Percentiles rank a stretch among this genome's conserved stretches.
Conservation (phyloP, 2,888 invertebrate species). For the Eupithecia centaureata region DNA sequence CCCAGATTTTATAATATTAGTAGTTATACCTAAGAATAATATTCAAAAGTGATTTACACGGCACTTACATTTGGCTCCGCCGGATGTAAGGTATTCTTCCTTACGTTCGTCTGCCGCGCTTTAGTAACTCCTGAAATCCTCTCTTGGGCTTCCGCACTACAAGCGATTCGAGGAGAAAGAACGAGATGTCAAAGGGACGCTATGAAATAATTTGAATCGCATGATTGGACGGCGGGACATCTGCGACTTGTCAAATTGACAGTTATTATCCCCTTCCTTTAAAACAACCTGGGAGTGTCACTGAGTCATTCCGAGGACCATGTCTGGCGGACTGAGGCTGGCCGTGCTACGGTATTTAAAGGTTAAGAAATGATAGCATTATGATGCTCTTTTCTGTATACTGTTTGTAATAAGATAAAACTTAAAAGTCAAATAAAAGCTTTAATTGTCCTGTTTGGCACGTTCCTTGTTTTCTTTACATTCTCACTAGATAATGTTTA, state of each 20-base stretch:
- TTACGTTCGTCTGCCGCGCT: no score
- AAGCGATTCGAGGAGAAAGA: constrained; percentile 1
- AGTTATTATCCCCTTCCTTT: constrained; percentile 51
- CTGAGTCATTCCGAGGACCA: neutral
- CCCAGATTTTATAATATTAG: no score
- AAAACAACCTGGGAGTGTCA: constrained; percentile 11
- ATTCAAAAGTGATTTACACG: no score
- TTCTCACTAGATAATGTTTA: neutral
- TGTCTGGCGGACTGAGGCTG: neutral
- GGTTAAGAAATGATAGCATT: neutral
- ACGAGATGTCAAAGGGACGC: constrained; percentile 6
- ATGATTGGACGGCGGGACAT: constrained; percentile 59
- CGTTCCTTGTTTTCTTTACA: neutral
- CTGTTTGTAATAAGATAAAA: neutral
- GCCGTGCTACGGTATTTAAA: neutral
- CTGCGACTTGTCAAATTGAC: constrained; percentile 62
- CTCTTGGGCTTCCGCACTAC: no score
- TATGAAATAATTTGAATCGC: constrained; percentile 55
- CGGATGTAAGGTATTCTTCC: no score
- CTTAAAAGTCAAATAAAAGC: neutral
- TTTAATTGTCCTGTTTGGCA: neutral
- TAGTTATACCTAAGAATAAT: no score
- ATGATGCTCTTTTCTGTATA: neutral
- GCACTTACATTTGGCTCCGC: no score
- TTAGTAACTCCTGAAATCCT: no score